Evolutionary conservation across 1,140 invertebrate species (phyloP).

Genomic region (Apolygus lucorum): DNA sequence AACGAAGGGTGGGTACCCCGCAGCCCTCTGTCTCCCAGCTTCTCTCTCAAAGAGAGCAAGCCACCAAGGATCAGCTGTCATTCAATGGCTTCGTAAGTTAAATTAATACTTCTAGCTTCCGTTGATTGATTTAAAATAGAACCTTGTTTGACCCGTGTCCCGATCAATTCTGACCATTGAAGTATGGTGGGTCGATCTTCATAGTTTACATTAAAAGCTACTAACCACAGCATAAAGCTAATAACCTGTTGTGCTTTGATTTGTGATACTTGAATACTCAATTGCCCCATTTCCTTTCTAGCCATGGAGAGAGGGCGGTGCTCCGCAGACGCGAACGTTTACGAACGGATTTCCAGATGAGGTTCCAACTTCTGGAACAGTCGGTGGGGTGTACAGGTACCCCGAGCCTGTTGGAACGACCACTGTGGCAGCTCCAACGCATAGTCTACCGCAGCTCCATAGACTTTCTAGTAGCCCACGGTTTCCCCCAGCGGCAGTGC

Average conservation of each 20-base stretch:
- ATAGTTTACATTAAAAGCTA: too few relatives aligned
- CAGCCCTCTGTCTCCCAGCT: conserved; percentile 51
- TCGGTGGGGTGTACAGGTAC: background rate
- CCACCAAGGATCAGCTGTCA: conserved; percentile 26
- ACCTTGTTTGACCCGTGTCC: too few relatives aligned
- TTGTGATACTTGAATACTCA: too few relatives aligned
- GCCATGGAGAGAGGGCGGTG: conserved; percentile 25
- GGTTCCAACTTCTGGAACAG: background rate
- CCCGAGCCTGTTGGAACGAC: too few relatives aligned
- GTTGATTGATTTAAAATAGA: too few relatives aligned
- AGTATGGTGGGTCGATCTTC: too few relatives aligned
- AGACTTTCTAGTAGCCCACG: background rate
- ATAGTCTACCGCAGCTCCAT: too few relatives aligned
- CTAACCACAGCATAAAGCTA: too few relatives aligned
- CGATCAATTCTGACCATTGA: too few relatives aligned
- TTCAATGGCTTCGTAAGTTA: conserved; percentile 36
- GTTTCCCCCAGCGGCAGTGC: background rate
- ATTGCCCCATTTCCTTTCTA: conserved; percentile 18
- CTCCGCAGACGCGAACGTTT: conserved; percentile 11
- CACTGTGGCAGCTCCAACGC: too few relatives aligned
- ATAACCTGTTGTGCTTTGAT: too few relatives aligned
- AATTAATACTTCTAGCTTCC: background rate
- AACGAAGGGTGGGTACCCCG: conserved; percentile 41
- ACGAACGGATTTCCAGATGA: conserved; percentile 24
- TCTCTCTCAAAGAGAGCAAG: conserved; percentile 52